Conservation (phyloP, 92 coral and sea anemone species). For the Desmophyllum pertusum region DNA sequence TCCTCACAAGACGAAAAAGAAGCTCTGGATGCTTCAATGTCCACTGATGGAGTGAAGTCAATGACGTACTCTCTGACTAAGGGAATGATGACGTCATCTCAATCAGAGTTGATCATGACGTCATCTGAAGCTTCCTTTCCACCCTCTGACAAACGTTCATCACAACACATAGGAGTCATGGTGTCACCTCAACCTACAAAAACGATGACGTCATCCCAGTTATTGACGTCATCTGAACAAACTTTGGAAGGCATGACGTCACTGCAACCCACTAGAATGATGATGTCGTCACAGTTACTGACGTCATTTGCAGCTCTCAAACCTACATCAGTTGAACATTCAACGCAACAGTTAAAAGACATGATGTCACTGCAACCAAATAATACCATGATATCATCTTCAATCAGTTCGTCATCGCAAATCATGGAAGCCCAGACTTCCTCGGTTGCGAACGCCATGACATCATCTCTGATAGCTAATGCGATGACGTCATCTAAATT, state of each 20-base stretch:
- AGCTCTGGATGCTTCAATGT: too few species aligned
- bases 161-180: background rate
- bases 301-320: background rate
- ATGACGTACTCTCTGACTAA: too few species aligned
- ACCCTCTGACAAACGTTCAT: background rate
- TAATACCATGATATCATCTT: background rate
- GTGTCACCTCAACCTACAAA: background rate
- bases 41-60: too few species aligned
- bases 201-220: background rate
- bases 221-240: background rate
- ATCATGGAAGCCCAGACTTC: background rate
- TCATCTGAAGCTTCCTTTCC: background rate
- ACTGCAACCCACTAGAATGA: background rate
- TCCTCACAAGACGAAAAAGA: too few species aligned
- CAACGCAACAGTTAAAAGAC: background rate
- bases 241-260: background rate
- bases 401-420: background rate
- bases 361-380: background rate
- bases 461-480: background rate
- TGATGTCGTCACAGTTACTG: background rate
- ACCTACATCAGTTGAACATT: background rate
- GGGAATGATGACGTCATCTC: background rate
- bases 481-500: background rate
- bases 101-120: background rate
- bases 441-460: background rate